Evolutionary conservation across 1,140 invertebrate genomes (phyloP).

Genomic region (Drosophila parvula): DNA sequence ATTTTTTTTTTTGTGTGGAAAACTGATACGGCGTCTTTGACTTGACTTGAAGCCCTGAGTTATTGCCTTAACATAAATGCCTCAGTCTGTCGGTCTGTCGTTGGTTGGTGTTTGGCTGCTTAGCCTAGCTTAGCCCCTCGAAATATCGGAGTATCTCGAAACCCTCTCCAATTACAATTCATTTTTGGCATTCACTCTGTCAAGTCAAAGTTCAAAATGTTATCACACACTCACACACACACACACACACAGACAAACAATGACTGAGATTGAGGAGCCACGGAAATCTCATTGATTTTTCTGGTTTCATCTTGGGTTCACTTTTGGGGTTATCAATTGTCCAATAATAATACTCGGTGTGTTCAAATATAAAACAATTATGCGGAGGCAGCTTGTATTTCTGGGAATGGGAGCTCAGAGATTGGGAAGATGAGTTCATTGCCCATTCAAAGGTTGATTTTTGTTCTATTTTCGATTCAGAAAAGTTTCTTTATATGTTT

Average conservation of each 20-base stretch:
- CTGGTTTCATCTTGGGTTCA: slow-evolving; percentile 23
- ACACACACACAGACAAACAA: neutral
- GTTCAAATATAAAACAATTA: slow-evolving; percentile 31
- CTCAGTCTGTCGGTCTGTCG: slow-evolving; percentile 1
- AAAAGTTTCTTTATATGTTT: neutral
- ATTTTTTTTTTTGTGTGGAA: slow-evolving; percentile 45
- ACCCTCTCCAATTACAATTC: slow-evolving; percentile 27
- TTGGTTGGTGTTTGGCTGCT: neutral
- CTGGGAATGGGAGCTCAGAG: slow-evolving; percentile 1
- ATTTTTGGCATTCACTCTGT: slow-evolving; percentile 26
- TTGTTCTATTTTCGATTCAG: neutral
- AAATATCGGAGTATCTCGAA: slow-evolving; percentile 1
- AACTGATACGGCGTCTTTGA: slow-evolving; percentile 45
- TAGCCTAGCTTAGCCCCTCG: neutral
- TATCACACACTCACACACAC: slow-evolving; percentile 15
- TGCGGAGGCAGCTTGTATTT: slow-evolving; percentile 1
- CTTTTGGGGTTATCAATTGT: slow-evolving; percentile 32
- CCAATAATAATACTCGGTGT: slow-evolving; percentile 14
- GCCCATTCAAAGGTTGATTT: slow-evolving; percentile 20
- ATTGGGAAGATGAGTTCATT: slow-evolving; percentile 16
- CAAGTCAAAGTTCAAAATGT: slow-evolving; percentile 41
- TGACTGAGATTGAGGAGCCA: slow-evolving; percentile 3
- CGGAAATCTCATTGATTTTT: slow-evolving; percentile 23
- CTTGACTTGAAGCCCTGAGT: slow-evolving; percentile 34
- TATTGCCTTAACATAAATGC: slow-evolving; percentile 43